Conservation (phyloP, 2,113 vertebrate species). For the Poeciliopsis prolifica region DNA sequence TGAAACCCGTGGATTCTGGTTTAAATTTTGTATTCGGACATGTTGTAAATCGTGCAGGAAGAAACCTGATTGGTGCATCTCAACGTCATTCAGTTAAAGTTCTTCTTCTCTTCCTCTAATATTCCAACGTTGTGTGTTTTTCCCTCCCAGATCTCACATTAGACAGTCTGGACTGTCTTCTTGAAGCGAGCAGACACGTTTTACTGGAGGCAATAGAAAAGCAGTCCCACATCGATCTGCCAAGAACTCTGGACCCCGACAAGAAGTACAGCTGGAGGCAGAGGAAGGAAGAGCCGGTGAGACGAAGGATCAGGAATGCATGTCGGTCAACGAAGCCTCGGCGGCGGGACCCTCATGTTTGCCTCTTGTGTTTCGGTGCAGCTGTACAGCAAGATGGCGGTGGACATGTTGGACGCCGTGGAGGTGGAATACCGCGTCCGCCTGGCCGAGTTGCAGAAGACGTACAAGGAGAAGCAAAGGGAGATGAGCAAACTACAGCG, state of each 20-base stretch:
- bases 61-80: background rate
- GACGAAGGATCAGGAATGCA: constrained; percentile 33
- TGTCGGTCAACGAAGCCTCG: background rate
- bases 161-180: constrained; percentile 88
- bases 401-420: constrained; percentile 89
- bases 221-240: constrained; percentile 86
- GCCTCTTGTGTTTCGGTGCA: constrained; percentile 45
- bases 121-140: constrained; percentile 5
- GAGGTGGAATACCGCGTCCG: constrained; percentile 94
- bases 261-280: constrained; percentile 99
- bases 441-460: constrained; percentile 92
- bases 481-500: constrained; percentile 93
- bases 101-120: background rate
- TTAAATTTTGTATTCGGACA: too few species aligned
- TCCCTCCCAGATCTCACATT: constrained; percentile 68
- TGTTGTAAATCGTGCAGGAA: background rate
- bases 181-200: constrained; percentile 91
- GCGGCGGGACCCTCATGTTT: background rate
- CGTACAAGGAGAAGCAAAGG: constrained; percentile 94
- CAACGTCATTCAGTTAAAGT: background rate
- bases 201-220: constrained; percentile 91
- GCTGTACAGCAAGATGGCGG: constrained; percentile 89
- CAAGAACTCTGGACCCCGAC: constrained; percentile 89
- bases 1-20: too few species aligned
- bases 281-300: constrained; percentile 92